Percentiles rank a stretch among this genome's conserved stretches.
phyloP scores from a whole-genome alignment of 2,113 vertebrate genomes.

The Oenanthe oenanthe region DNA sequence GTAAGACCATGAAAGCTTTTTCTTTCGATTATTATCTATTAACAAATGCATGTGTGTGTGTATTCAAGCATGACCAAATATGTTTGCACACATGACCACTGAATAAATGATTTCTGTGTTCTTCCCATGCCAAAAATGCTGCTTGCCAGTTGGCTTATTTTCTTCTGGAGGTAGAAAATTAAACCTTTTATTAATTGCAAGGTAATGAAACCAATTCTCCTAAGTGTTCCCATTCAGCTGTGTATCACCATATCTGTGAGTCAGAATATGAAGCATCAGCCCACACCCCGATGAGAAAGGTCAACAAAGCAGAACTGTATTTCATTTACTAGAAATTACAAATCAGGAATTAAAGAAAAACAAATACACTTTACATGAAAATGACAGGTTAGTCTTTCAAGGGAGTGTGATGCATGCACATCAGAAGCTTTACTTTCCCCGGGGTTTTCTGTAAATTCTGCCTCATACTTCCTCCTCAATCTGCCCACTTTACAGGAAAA shows the following conservation, averaged over 20 bases:
- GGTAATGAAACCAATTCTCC: conserved; percentile 1
- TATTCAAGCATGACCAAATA: rapidly evolving
- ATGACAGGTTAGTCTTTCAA: not conserved
- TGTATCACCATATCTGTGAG: not conserved
- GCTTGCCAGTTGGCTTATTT: not conserved
- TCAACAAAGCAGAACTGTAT: not conserved
- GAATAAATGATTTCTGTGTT: conserved; percentile 15
- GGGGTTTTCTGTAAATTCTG: not conserved
- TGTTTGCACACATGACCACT: rapidly evolving
- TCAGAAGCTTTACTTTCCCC: not conserved
- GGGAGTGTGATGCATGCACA: not conserved
- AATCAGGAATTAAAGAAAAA: not conserved
- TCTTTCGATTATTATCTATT: not conserved
- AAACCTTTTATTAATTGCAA: conserved; percentile 31
- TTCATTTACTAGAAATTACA: not conserved
- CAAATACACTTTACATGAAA: not conserved
- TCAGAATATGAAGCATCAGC: not conserved
- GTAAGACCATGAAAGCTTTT: not conserved
- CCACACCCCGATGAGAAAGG: not conserved
- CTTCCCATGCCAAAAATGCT: not conserved
- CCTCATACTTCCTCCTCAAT: not conserved
- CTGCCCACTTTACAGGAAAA: not conserved
- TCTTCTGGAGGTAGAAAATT: not conserved
- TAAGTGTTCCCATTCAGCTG: not conserved
- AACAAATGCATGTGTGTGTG: not conserved